Conservation (phyloP, 1,140 invertebrate species). For the Geopemphigus sp. region DNA sequence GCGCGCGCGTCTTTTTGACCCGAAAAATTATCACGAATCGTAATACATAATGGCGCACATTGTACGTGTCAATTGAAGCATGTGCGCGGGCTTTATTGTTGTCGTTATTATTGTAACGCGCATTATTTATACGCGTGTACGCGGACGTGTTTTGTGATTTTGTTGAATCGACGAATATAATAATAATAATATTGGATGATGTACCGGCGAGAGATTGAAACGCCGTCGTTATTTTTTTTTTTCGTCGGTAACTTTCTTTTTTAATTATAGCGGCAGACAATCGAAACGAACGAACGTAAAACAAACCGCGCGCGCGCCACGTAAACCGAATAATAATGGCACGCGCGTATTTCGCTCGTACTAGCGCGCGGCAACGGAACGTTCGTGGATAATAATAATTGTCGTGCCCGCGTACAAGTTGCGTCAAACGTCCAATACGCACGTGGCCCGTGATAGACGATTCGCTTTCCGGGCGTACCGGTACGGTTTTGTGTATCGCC, state of each 20-base stretch:
- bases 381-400: too few relatives aligned
- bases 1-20: conserved; percentile 42
- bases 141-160: conserved; percentile 5
- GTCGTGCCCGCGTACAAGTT: too few relatives aligned
- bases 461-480: too few relatives aligned
- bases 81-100: conserved; percentile 11
- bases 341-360: not conserved
- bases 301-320: not conserved
- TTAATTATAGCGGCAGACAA: conserved; percentile 19
- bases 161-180: not conserved
- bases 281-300: not conserved
- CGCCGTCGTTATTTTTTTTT: conserved; percentile 28
- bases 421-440: too few relatives aligned
- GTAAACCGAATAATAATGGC: too few relatives aligned
- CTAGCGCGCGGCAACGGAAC: not conserved
- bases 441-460: too few relatives aligned
- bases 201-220: not conserved
- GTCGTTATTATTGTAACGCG: not conserved
- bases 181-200: not conserved
- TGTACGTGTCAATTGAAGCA: conserved; percentile 35
- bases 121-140: not conserved
- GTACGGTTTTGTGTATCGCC: too few relatives aligned
- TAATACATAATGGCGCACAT: conserved; percentile 19
- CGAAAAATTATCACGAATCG: conserved; percentile 48
- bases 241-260: conserved; percentile 29